Conservation (phyloP, 2,888 invertebrate genomes). For the Steinernema hermaphroditum region DNA sequence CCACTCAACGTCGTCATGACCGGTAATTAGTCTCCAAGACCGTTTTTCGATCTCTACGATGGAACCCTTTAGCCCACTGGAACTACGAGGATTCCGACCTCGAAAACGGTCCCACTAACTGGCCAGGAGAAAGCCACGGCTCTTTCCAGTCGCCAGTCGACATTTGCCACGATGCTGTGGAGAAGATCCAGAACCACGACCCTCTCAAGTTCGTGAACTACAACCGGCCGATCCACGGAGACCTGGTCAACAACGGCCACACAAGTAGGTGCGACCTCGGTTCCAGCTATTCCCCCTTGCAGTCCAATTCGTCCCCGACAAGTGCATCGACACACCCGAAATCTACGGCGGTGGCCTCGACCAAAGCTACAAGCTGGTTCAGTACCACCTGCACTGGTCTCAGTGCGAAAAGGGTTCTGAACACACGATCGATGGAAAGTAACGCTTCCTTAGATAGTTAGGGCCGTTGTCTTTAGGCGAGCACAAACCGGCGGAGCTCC, state of each 20-base stretch:
- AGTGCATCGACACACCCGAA: slow-evolving; percentile 51
- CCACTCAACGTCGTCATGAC: not conserved
- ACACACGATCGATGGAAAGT: slow-evolving; percentile 58
- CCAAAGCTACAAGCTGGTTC: slow-evolving; percentile 62
- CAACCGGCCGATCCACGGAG: slow-evolving; percentile 53
- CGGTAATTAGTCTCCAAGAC: slow-evolving; percentile 2
- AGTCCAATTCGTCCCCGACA: slow-evolving; percentile 61
- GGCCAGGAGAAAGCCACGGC: slow-evolving; percentile 52
- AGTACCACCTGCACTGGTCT: slow-evolving; percentile 66
- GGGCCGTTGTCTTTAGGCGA: no score
- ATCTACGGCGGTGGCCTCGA: slow-evolving; percentile 63
- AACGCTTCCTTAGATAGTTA: slow-evolving; percentile 42
- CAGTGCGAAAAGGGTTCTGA: slow-evolving; percentile 59
- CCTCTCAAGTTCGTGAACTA: slow-evolving; percentile 62
- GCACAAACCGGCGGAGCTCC: slow-evolving; percentile 53
- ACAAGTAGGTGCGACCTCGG: slow-evolving; percentile 45
- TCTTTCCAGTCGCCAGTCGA: slow-evolving; percentile 61
- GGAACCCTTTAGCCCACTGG: slow-evolving; percentile 47
- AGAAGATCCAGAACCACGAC: slow-evolving; percentile 45
- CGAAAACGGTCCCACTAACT: slow-evolving; percentile 50
- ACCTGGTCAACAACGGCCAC: slow-evolving; percentile 63
- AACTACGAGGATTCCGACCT: slow-evolving; percentile 58
- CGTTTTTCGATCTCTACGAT: no score
- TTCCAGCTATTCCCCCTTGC: slow-evolving; percentile 35
- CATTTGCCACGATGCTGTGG: slow-evolving; percentile 50